Evolutionary conservation across 2,113 vertebrate genomes (phyloP).

Genomic region (Dasyurus viverrinus): DNA sequence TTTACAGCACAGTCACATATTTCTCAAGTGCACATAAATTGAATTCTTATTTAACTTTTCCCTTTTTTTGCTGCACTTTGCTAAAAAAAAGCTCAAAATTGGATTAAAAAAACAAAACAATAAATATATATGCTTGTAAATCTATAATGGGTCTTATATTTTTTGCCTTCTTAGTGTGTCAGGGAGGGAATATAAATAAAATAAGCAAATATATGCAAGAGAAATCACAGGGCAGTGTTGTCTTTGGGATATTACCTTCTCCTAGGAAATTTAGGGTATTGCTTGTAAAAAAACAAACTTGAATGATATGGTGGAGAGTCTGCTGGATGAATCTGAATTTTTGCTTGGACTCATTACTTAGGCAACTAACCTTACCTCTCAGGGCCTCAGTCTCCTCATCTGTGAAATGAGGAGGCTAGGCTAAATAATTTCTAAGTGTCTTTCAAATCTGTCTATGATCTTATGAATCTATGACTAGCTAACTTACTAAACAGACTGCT

Average conservation of each 20-base stretch:
- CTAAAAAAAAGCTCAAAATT: neutral
- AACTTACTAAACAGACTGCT: neutral
- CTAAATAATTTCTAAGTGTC: neutral
- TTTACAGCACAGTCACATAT: neutral
- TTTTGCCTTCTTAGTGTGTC: neutral
- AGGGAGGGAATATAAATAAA: neutral
- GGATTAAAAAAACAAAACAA: neutral
- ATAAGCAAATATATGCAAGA: neutral
- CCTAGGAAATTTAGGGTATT: neutral
- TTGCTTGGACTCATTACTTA: neutral
- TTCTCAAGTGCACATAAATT: neutral
- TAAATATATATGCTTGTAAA: neutral
- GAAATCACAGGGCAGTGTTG: neutral
- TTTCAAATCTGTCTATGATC: neutral
- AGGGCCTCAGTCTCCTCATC: neutral
- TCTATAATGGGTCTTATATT: neutral
- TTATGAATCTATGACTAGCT: neutral
- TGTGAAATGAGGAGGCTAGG: neutral
- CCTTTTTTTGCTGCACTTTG: neutral
- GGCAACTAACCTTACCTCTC: neutral
- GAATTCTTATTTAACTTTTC: neutral
- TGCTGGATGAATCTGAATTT: neutral
- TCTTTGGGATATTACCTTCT: neutral
- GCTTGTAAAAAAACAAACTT: neutral
- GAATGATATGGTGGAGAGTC: neutral